Evolutionary conservation across 2,888 invertebrate species (phyloP).

Genomic region (Eilema sororculum): DNA sequence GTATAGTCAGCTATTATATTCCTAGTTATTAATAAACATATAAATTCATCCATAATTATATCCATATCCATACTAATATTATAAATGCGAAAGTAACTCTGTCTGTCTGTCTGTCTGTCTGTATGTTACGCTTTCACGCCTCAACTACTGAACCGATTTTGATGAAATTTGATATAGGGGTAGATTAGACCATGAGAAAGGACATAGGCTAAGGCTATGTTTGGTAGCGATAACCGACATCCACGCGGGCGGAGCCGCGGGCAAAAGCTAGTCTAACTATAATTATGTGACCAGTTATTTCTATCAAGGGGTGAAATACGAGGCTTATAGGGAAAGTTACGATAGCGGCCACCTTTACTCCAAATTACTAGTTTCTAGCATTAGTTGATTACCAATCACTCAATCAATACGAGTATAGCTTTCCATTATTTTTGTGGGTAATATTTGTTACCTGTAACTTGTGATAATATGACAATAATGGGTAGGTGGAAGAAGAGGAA

Average conservation of each 20-base stretch:
- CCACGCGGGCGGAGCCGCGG: no score
- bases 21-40: not conserved
- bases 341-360: not conserved
- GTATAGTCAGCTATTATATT: not conserved
- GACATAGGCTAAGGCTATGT: no score
- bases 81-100: no score
- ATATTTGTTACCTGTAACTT: not conserved
- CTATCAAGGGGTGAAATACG: not conserved
- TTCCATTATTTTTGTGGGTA: not conserved
- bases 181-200: no score
- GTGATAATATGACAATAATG: not conserved
- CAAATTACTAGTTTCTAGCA: constrained; percentile 26
- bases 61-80: no score
- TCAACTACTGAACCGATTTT: no score
- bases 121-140: no score
- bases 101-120: no score
- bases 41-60: no score
- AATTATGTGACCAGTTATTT: constrained; percentile 1
- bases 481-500: not conserved
- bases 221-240: no score
- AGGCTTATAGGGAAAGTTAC: not conserved
- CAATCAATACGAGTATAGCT: not conserved
- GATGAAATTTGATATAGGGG: no score
- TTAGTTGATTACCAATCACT: constrained; percentile 11
- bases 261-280: no score